Conservation (phyloP, 1,140 invertebrate genomes). For the Drosophila bipectinata region DNA sequence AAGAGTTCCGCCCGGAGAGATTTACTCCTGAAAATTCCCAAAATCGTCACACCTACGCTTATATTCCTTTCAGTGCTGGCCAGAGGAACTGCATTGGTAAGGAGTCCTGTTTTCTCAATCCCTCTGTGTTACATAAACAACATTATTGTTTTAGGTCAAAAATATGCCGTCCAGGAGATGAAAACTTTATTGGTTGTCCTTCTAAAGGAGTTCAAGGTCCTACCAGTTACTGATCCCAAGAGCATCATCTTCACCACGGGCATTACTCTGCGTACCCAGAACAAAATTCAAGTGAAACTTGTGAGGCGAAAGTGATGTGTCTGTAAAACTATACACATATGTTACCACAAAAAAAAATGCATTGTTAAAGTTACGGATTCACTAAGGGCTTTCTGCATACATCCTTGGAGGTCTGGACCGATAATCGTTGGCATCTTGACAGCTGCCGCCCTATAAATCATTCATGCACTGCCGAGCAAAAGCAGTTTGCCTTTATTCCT, state of each 20-base stretch:
- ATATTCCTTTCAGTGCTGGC: slow-evolving; percentile 86
- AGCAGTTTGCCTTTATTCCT: slow-evolving; percentile 39
- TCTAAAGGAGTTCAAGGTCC: slow-evolving; percentile 71
- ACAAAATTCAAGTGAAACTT: slow-evolving; percentile 64
- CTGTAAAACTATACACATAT: not conserved
- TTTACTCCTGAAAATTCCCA: slow-evolving; percentile 88
- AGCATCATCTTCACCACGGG: slow-evolving; percentile 60
- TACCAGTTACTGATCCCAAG: slow-evolving; percentile 78
- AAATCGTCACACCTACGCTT: slow-evolving; percentile 84
- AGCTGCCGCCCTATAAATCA: slow-evolving; percentile 63
- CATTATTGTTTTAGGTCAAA: slow-evolving; percentile 63
- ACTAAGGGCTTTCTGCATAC: slow-evolving; percentile 4
- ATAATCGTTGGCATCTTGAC: slow-evolving; percentile 65
- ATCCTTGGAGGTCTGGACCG: slow-evolving; percentile 30
- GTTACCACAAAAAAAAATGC: not conserved
- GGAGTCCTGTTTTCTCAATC: not conserved
- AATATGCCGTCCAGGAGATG: slow-evolving; percentile 85
- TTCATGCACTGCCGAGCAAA: slow-evolving; percentile 67
- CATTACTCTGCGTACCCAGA: slow-evolving; percentile 60
- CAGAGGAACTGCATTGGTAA: slow-evolving; percentile 79
- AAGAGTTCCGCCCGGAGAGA: slow-evolving; percentile 90
- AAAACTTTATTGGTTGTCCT: slow-evolving; percentile 84
- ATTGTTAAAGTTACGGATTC: not conserved
- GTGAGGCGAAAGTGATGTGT: slow-evolving; percentile 2
- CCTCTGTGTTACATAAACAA: too few species aligned